These are phyloP conservation scores for Gymnocephalus cernua DNA, from an alignment of 2,113 vertebrate species.

Conservation along the genomic window DNA sequence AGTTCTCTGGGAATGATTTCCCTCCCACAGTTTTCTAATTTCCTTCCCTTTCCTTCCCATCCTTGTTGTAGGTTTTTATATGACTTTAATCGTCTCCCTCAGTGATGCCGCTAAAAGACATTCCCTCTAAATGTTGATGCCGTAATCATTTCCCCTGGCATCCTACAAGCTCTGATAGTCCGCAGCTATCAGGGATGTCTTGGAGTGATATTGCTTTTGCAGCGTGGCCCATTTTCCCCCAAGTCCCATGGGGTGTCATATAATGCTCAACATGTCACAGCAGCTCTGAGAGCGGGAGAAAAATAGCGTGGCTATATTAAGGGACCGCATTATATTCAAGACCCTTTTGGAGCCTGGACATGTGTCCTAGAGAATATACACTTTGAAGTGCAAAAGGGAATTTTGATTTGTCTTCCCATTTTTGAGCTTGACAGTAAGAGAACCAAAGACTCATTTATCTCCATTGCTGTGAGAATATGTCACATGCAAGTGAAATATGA, in stretches of 20 bases:
- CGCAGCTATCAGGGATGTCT: constrained; percentile 33
- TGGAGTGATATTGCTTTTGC: constrained; percentile 56
- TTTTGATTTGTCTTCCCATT: not conserved
- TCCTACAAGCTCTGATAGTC: constrained; percentile 42
- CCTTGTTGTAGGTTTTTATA: constrained; percentile 48
- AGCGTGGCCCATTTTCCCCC: constrained; percentile 45
- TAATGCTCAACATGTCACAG: constrained; percentile 52
- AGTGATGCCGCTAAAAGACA: constrained; percentile 53
- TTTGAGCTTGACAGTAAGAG: constrained; percentile 1
- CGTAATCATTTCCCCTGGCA: constrained; percentile 57
- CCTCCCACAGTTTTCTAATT: constrained; percentile 56
- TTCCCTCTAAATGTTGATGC: constrained; percentile 64
- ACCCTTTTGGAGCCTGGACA: constrained; percentile 32
- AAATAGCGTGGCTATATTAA: constrained; percentile 20
- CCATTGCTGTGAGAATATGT: not conserved
- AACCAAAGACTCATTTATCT: constrained; percentile 16
- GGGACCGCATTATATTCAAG: constrained; percentile 9
- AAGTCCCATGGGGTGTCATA: constrained; percentile 45
- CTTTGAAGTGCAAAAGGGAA: constrained; percentile 26
- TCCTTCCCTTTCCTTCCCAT: constrained; percentile 53
- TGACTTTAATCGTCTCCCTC: constrained; percentile 58
- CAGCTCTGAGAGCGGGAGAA: constrained; percentile 18
- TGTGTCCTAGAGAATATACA: constrained; percentile 45
- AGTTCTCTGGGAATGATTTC: constrained; percentile 31
- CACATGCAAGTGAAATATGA: constrained; percentile 2